phyloP scores from a whole-genome alignment of 1,140 invertebrate species.

The Cotesia vestalis region DNA sequence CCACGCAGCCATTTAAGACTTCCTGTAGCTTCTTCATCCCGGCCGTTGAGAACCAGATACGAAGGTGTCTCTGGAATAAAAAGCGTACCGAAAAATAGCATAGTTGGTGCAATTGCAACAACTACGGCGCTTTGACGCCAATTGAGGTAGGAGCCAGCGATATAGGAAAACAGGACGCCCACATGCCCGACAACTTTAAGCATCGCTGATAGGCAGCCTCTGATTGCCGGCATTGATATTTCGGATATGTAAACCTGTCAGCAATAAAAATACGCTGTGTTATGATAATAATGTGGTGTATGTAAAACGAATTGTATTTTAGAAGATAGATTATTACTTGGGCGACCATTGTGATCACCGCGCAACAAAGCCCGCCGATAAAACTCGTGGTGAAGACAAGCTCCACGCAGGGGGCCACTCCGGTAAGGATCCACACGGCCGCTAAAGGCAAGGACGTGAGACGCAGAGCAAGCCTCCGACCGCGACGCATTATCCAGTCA shows the following conservation, averaged over 20 bases:
- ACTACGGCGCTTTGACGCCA: conserved; percentile 84
- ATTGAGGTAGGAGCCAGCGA: conserved; percentile 80
- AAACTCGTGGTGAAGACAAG: conserved; percentile 82
- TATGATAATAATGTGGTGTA: not conserved
- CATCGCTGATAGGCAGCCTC: conserved; percentile 85
- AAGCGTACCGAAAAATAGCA: conserved; percentile 74
- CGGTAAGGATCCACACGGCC: conserved; percentile 78
- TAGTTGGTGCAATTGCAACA: conserved; percentile 76
- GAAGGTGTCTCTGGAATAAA: conserved; percentile 86
- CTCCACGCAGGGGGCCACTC: conserved; percentile 77
- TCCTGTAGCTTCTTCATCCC: conserved; percentile 80
- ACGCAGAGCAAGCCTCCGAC: conserved; percentile 74
- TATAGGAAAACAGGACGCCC: conserved; percentile 83
- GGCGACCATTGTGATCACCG: conserved; percentile 80
- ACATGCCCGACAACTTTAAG: conserved; percentile 86
- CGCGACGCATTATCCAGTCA: conserved; percentile 78
- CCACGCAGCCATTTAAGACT: conserved; percentile 81
- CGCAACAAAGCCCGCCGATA: conserved; percentile 81
- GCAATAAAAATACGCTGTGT: not conserved
- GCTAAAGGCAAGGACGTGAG: conserved; percentile 77
- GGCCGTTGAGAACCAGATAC: conserved; percentile 77
- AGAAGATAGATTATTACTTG: conserved; percentile 66
- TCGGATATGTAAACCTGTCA: conserved; percentile 88
- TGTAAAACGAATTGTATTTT: not conserved
- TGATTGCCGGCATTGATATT: conserved; percentile 84